Evolutionary conservation across 2,888 invertebrate species (phyloP).

Genomic region (Gibbula magus): DNA sequence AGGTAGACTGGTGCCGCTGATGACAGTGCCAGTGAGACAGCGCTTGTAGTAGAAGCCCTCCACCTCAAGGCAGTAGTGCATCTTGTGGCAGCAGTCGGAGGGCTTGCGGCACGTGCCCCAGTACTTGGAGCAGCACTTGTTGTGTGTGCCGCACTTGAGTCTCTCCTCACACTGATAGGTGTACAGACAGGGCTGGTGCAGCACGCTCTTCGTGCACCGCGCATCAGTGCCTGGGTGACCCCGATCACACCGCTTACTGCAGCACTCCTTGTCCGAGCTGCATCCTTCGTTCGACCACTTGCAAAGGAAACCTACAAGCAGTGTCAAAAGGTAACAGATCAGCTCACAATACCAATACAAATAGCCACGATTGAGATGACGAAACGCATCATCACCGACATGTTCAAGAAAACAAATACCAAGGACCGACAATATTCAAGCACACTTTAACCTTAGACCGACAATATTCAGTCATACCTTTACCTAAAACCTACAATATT

Average conservation of each 20-base stretch:
- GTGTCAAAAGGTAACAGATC: neutral
- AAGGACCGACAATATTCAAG: no score
- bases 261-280: conserved; percentile 31
- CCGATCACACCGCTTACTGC: conserved; percentile 35
- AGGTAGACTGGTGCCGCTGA: neutral
- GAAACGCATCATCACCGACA: no score
- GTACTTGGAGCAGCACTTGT: conserved; percentile 45
- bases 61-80: conserved; percentile 31
- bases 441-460: no score
- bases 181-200: conserved; percentile 36
- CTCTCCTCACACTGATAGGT: conserved; percentile 40
- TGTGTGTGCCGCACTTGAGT: conserved; percentile 37
- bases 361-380: no score
- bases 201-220: conserved; percentile 38
- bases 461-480: no score
- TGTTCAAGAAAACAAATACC: no score
- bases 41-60: conserved; percentile 44
- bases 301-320: conserved; percentile 35
- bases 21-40: conserved; percentile 28
- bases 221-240: conserved; percentile 42
- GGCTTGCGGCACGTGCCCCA: conserved; percentile 41
- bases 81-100: conserved; percentile 37
- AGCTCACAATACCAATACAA: no score
- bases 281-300: conserved; percentile 45
- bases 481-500: no score